Evolutionary conservation across 2,888 invertebrate genomes (phyloP).

Genomic region (Subacronicta megacephala): DNA sequence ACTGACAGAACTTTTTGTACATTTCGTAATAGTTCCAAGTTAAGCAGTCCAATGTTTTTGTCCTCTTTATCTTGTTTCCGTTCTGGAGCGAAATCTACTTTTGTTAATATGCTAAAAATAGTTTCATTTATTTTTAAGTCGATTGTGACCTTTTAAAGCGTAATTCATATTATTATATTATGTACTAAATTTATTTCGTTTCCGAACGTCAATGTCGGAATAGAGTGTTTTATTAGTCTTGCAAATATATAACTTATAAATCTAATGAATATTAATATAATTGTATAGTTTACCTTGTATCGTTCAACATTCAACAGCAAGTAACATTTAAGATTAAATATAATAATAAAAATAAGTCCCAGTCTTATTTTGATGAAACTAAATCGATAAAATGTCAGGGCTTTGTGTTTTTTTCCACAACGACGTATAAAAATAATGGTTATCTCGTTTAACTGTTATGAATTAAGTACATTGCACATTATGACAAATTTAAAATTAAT

Average conservation of each 20-base stretch:
- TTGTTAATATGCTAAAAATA: slow-evolving; percentile 20
- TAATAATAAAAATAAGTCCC: too few relatives aligned
- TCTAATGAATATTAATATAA: slow-evolving; percentile 40
- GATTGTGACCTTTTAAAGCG: not conserved
- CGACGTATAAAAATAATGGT: not conserved
- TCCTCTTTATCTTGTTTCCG: slow-evolving; percentile 25
- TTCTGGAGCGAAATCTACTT: slow-evolving; percentile 24
- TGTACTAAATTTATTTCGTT: not conserved
- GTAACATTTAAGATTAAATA: slow-evolving; percentile 28
- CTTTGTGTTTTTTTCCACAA: not conserved
- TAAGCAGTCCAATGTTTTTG: slow-evolving; percentile 23
- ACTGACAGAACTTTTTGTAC: slow-evolving; percentile 51
- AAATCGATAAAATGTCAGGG: slow-evolving; percentile 1
- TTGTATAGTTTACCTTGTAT: slow-evolving; percentile 34
- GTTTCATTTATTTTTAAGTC: slow-evolving; percentile 3
- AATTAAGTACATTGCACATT: too few relatives aligned
- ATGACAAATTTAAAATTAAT: too few relatives aligned
- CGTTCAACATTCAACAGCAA: slow-evolving; percentile 31
- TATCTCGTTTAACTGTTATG: too few relatives aligned
- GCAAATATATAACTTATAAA: slow-evolving; percentile 21
- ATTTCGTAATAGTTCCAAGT: slow-evolving; percentile 56
- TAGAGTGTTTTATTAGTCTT: slow-evolving; percentile 16
- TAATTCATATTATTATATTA: slow-evolving; percentile 1
- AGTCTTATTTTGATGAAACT: not conserved
- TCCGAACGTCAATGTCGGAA: slow-evolving; percentile 20